phyloP scores from a whole-genome alignment of 1,140 invertebrate genomes.

The Prorops nasuta region DNA sequence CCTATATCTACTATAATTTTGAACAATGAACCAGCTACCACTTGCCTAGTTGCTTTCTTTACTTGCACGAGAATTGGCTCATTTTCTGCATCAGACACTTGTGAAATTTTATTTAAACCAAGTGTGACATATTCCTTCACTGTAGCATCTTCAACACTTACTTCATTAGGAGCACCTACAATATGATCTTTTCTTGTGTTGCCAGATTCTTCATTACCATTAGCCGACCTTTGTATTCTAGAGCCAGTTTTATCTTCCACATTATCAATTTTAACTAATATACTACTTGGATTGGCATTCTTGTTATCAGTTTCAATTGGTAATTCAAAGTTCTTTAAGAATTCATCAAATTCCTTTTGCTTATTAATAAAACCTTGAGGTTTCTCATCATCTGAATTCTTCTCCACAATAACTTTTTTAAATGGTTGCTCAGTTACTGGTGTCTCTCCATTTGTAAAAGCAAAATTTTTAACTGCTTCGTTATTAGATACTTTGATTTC shows the following conservation, averaged over 20 bases:
- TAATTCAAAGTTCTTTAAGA: conserved; percentile 46
- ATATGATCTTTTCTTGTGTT: not conserved
- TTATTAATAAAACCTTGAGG: conserved; percentile 37
- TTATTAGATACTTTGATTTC: conserved; percentile 21
- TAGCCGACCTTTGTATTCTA: not conserved
- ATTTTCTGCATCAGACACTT: conserved; percentile 35
- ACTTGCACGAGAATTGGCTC: conserved; percentile 48
- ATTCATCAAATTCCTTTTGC: conserved; percentile 45
- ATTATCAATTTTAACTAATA: too few species aligned
- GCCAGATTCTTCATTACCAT: not conserved
- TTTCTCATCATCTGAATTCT: conserved; percentile 17
- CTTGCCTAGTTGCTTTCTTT: conserved; percentile 40
- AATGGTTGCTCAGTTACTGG: conserved; percentile 26
- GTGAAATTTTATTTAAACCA: conserved; percentile 42
- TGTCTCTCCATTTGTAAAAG: conserved; percentile 31
- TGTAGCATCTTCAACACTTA: conserved; percentile 35
- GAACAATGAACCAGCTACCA: conserved; percentile 52
- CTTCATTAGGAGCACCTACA: conserved; percentile 23
- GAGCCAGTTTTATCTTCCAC: too few species aligned
- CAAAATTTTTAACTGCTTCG: too few species aligned
- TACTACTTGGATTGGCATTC: too few species aligned
- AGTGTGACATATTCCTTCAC: conserved; percentile 40
- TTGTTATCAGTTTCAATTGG: conserved; percentile 21
- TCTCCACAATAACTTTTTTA: conserved; percentile 19
- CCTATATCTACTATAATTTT: conserved; percentile 54